Evolutionary conservation across 2,888 invertebrate species (phyloP), one percentile per base, ranked within the genome.

Genomic region (Pammene aurita): DNA sequence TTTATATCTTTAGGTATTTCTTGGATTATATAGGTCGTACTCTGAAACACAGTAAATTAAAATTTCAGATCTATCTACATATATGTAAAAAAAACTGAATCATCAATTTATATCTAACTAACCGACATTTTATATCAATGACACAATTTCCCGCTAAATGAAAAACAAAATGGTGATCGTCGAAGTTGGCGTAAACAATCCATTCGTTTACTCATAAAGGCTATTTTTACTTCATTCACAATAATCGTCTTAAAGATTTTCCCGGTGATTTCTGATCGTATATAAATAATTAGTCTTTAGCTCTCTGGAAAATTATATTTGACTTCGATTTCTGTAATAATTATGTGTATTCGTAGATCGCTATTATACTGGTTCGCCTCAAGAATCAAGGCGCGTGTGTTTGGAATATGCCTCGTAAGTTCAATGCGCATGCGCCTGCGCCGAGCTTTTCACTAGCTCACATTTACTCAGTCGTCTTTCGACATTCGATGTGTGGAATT

Each of bases 211-310:
- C 57, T 68, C 63, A 63, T 68, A 63, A 64, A 44, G 52, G 35
- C 16, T 68, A 64, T 68, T 68, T 68, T 26, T 11, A 56, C 57
- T 68, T 56, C 68, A 68, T 68, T 64, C 68, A 68, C 54, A 67
- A 66, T 18, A 35, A 16, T 42, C 50, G 42, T 46, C 35, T 11
- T 18, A 38, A 34, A 35, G 38, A 14, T 14, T 52, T 64, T 63
- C 48, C 42, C 67, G 57, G 11, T 11, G 11, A 50, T 50, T 50
- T 18, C 18, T 6, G 18, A 1, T 2, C 10, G 11, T 26, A 10
- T 38, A 9, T 38, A 9, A 38, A 38, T 38, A 26, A 26, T 26
- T 26, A 2, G 26, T 26, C 2, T 26, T 26, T 26, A 4, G 2
- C 26, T 26, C 26, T 26, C 26, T 26, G 4, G 26, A 26, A 26